Evolutionary conservation across 2,888 invertebrate genomes (phyloP), one percentile per base, ranked within the genome.

Genomic region (Stictocephala bisonia): DNA sequence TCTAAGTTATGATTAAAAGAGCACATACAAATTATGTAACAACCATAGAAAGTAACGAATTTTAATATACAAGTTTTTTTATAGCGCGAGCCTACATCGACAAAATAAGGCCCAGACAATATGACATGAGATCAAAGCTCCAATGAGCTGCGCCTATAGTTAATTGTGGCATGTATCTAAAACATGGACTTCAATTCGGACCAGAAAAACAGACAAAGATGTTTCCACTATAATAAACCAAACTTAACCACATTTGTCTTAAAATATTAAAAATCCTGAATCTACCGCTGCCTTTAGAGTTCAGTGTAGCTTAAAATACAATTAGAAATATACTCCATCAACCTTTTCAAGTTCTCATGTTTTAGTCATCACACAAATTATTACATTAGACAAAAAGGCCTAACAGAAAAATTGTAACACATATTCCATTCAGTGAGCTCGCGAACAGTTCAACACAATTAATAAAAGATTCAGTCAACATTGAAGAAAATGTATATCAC

Each of bases 141-240:
- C 22, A 20, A 22, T 7, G 72, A 72, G 72, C 72, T 72, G 70
- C 56, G 56, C 70, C 53, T 69, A 69, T 69, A 73, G 35, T 69
- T 60, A 68, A 44, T 68, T 73, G 73, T 58, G 73, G 58, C 72
- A 71, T 64, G 60, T 31, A 50, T 56, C 64, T 68, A 58, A 56
- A 69, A 58, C 69, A 69, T 58, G 72, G 60, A 58, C 70, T 69
- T 73, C n/a, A 73, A 73, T 73, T 73, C 73, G 73, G 73, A 73
- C 73, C 73, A 73, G 64, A 60, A 60, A 58, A 68, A 40, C 58
- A 48, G 72, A 66, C 66, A 69, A 35, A 41, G 29, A 60, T 60
- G 56, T 68, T 44, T 26, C 69, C 24, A 50, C 27, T 41, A 44
- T 26, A 44, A n/a, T n/a, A n/a, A n/a, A 64, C 64, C 44, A 64